Base-by-base conservation (phyloP, 2,888 invertebrate species). In the Eustalomyia histrio region DNA sequence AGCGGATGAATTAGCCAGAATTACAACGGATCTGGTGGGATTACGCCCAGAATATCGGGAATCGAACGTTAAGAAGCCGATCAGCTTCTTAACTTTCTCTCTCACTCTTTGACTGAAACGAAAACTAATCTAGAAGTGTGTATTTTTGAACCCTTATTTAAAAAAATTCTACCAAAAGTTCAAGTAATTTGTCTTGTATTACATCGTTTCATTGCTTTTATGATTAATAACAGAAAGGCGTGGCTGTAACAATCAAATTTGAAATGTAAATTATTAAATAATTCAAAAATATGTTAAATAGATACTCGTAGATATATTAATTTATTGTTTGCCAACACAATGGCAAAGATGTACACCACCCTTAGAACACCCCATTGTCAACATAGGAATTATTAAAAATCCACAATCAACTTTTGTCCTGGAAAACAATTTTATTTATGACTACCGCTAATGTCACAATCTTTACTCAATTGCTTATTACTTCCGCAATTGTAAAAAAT, bases 351-450 rank as follows among this genome's bases (percentile, higher is more conserved):
- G 33, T 17, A 21, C 52, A 73, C 55, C 72, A 80, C 65, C 80
- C 76, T 58, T 76, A 57, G 76, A 71, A 29, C 64, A 76, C 76
- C 76, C 76, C 64, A 39, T 64, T 63, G 57, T 68, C 39, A 61
- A 43, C 58, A 52, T 63, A 67, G 57, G 47, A 75, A 71, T 61
- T 64, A 71, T 71, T 71, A 65, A 76, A 33, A 74, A 69, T 61
- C 68, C 68, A 57, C 78, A 74, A 43, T 71, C 29, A 3, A 53
- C 69, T 64, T 50, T 17, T 65, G 65, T 57, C 69, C 69, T 74
- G 76, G 72, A 74, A 68, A 76, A 81, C 65, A 75, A 79, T 78
- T 78, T 71, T 78, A 81, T 81, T 81, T 81, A 78, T 78, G 81
- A 81, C 78, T 81, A 58, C 79, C 16, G 16, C 16, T 57, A 9